Evolutionary conservation across 1,140 invertebrate genomes (phyloP).

Genomic region (Arctopsyche grandis): DNA sequence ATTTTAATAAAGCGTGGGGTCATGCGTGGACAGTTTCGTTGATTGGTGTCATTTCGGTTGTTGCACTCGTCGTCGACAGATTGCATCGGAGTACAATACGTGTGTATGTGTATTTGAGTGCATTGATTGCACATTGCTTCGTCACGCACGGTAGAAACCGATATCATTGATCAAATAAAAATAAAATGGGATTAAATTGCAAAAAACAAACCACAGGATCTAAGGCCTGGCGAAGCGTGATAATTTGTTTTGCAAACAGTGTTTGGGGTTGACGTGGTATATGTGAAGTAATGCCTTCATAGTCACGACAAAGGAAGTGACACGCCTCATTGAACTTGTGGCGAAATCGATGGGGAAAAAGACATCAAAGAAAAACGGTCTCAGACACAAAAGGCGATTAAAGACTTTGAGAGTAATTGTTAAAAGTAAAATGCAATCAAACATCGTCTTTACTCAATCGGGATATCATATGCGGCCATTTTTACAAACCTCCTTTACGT

Average conservation of each 20-base stretch:
- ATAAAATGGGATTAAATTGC: neutral
- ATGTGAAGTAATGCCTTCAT: neutral
- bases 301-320: neutral
- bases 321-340: slow-evolving; percentile 7
- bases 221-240: neutral
- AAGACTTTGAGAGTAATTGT: neutral
- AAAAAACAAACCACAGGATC: neutral
- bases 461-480: no score
- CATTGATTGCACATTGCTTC: neutral
- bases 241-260: slow-evolving; percentile 26
- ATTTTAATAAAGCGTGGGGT: no score
- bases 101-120: neutral
- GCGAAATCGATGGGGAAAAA: neutral
- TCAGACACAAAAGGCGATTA: neutral
- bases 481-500: no score
- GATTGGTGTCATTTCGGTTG: neutral
- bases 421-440: no score
- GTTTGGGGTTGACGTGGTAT: neutral
- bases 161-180: no score
- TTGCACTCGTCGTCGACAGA: neutral
- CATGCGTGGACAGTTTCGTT: no score
- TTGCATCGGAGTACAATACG: no score
- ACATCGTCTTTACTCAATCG: no score
- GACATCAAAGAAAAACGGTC: neutral
- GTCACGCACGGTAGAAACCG: no score